These are phyloP conservation scores for Stenolophus ochropezus DNA, from an alignment of 2,888 invertebrate genomes.

Conservation along the genomic window DNA sequence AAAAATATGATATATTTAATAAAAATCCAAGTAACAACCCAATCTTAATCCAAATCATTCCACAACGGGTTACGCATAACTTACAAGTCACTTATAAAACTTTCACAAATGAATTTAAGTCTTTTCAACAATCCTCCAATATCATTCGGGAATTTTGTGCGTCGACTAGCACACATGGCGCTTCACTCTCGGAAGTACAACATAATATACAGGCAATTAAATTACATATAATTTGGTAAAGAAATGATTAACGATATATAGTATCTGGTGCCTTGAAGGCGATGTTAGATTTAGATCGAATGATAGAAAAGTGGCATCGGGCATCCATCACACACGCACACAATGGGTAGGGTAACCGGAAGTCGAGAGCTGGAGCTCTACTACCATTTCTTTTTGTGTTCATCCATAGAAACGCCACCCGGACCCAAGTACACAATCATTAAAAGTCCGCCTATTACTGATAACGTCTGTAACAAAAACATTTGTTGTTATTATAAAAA, in stretches of 20 bases:
- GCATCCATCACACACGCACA: constrained; percentile 11
- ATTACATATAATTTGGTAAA: constrained; percentile 1
- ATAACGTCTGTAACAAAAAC: constrained; percentile 86
- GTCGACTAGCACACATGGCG: neutral
- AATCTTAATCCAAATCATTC: constrained; percentile 19
- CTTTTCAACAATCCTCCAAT: constrained; percentile 11
- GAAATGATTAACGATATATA: neutral
- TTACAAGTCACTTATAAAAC: constrained; percentile 4
- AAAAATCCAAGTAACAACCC: constrained; percentile 58
- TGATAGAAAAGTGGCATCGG: neutral
- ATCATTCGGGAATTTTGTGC: constrained; percentile 28
- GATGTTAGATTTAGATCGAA: constrained; percentile 9
- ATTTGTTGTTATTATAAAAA: too few species aligned
- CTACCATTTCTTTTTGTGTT: constrained; percentile 99
- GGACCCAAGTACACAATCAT: constrained; percentile 99
- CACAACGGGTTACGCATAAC: constrained; percentile 15
- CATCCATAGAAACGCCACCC: constrained; percentile 99
- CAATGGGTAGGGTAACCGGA: neutral
- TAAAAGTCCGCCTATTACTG: constrained; percentile 97
- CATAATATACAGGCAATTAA: neutral
- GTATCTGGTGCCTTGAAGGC: neutral
- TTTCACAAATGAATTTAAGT: neutral
- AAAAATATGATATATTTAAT: constrained; percentile 59
- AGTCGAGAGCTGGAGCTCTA: constrained; percentile 22
- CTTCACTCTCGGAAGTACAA: neutral